These are phyloP conservation scores for Melikaiella ostensackeni DNA, from an alignment of 2,888 invertebrate species.

Conservation along the genomic window DNA sequence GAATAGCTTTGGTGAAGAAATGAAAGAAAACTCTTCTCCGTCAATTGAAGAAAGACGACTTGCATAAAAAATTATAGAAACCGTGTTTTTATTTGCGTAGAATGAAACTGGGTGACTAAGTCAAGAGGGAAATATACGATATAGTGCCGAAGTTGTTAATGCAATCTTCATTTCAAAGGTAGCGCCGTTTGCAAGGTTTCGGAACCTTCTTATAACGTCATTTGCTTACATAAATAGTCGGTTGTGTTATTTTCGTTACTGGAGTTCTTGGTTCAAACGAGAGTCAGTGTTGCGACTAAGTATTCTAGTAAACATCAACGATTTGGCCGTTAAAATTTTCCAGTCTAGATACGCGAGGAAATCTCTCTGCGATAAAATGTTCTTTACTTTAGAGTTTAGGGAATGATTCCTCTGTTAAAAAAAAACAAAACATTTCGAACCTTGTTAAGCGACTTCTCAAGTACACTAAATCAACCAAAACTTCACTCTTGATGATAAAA, in stretches of 20 bases:
- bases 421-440: too few species aligned
- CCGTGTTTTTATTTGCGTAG: neutral
- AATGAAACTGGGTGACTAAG: slow-evolving; percentile 9
- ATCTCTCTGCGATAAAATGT: neutral
- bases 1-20: neutral
- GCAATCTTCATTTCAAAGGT: slow-evolving; percentile 30
- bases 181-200: slow-evolving; percentile 27
- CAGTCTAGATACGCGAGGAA: slow-evolving; percentile 13
- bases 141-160: slow-evolving; percentile 8
- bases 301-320: slow-evolving; percentile 26
- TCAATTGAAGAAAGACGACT: neutral
- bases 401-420: too few species aligned
- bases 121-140: slow-evolving; percentile 5
- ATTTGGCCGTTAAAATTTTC: slow-evolving; percentile 9
- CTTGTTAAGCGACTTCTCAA: too few species aligned
- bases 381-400: neutral
- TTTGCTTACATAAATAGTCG: slow-evolving; percentile 39
- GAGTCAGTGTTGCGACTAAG: slow-evolving; percentile 9
- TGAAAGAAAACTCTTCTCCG: neutral
- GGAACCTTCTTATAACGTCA: slow-evolving; percentile 27
- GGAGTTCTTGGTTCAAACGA: slow-evolving; percentile 25
- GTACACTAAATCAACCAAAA: too few species aligned
- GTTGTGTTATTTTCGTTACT: slow-evolving; percentile 31
- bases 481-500: neutral
- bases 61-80: neutral